These are phyloP conservation scores for Acanthiza pusilla DNA, from an alignment of 2,797 vertebrate genomes.

Conservation along the genomic window DNA sequence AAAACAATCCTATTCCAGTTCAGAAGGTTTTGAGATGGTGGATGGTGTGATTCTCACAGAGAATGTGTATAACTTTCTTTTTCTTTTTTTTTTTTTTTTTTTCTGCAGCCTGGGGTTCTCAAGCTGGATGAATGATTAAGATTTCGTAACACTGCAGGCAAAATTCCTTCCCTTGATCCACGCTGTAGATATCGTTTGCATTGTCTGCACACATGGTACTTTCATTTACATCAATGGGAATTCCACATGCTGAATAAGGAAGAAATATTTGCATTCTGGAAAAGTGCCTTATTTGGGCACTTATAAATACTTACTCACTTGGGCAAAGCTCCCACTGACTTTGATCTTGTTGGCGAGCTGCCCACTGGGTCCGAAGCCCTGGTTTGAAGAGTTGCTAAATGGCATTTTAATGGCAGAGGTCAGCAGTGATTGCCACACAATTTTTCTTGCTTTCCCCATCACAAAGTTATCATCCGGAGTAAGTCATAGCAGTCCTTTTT, in stretches of 20 bases:
- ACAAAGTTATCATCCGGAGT: not conserved
- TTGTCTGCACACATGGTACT: constrained; percentile 23
- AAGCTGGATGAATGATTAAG: constrained; percentile 1
- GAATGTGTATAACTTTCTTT: not conserved
- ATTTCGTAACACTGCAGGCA: constrained; percentile 25
- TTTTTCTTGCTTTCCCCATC: not conserved
- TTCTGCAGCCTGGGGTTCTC: not conserved
- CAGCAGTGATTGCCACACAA: not conserved
- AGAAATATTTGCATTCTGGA: constrained; percentile 53
- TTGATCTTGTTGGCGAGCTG: not conserved
- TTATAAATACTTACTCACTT: not conserved
- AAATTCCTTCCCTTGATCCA: constrained; percentile 33
- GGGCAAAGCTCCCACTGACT: not conserved
- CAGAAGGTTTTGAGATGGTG: not conserved
- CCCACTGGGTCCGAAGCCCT: not conserved
- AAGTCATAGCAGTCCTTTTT: not conserved
- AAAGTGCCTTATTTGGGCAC: constrained; percentile 19
- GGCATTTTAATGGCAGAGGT: constrained; percentile 8
- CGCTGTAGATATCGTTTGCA: not conserved
- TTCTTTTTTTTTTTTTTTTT: too few species aligned
- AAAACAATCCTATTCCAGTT: not conserved
- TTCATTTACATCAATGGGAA: constrained; percentile 54
- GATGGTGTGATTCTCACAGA: not conserved
- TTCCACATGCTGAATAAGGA: constrained; percentile 48
- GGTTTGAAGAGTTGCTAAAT: not conserved